phyloP scores from a whole-genome alignment of 2,797 vertebrate species.

The Tolypeutes matacus region DNA sequence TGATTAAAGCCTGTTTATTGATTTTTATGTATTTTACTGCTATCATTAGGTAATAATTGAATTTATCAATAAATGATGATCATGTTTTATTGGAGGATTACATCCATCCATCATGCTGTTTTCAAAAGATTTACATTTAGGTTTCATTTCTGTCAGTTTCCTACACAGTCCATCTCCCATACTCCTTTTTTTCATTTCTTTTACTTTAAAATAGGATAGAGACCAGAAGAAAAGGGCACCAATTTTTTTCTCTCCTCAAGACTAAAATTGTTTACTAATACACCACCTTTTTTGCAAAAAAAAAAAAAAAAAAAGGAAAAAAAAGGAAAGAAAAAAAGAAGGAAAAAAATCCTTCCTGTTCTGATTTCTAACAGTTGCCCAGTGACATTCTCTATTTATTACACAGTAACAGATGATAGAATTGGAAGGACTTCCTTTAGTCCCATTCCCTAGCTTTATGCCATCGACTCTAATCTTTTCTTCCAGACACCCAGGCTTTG shows the following conservation, averaged over 20 bases:
- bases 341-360: neutral
- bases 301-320: neutral
- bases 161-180: neutral
- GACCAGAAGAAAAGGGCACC: neutral
- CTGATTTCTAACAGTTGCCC: conserved; percentile 42
- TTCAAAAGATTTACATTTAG: neutral
- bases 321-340: neutral
- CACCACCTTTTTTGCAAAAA: neutral
- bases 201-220: conserved; percentile 56
- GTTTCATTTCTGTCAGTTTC: neutral
- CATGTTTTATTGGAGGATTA: neutral
- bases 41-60: neutral
- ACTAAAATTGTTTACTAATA: neutral
- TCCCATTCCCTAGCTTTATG: conserved; percentile 21
- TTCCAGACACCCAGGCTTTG: conserved; percentile 21
- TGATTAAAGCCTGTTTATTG: neutral
- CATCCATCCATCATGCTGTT: neutral
- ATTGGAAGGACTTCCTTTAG: conserved; percentile 33
- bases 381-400: conserved; percentile 35
- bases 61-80: neutral
- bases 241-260: neutral
- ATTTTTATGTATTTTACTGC: neutral
- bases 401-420: conserved; percentile 13
- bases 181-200: conserved; percentile 43
- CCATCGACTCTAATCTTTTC: conserved; percentile 50